These are phyloP conservation scores for Lordiphosa fenestrarum DNA, from an alignment of 2,888 invertebrate genomes.

Conservation along the genomic window DNA sequence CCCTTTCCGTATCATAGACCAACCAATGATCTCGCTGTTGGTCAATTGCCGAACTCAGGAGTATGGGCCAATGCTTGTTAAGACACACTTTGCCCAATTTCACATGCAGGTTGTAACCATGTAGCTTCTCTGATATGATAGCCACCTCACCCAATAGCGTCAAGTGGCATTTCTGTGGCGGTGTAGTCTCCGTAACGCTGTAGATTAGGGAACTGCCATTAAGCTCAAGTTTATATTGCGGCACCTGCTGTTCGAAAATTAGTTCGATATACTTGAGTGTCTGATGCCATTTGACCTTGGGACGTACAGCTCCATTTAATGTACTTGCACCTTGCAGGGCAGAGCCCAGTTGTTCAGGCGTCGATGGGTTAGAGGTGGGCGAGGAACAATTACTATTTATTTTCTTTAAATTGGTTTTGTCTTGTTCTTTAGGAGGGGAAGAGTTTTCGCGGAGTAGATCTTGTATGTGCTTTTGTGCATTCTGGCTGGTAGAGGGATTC, in stretches of 20 bases:
- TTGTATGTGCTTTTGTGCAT: constrained; percentile 5
- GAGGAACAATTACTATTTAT: not conserved
- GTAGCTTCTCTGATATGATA: constrained; percentile 35
- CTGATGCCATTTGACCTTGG: constrained; percentile 51
- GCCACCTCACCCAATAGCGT: constrained; percentile 42
- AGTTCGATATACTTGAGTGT: constrained; percentile 32
- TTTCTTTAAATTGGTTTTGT: not conserved
- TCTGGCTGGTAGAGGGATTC: not conserved
- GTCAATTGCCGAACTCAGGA: constrained; percentile 33
- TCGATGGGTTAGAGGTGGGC: too few species aligned
- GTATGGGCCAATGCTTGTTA: constrained; percentile 37
- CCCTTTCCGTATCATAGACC: constrained; percentile 34
- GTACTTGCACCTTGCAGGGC: constrained; percentile 12
- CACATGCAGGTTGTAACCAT: constrained; percentile 43
- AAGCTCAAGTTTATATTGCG: constrained; percentile 41
- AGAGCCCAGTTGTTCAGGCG: not conserved
- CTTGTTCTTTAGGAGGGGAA: not conserved
- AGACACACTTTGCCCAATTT: constrained; percentile 40
- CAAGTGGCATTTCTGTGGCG: constrained; percentile 44
- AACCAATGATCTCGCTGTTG: constrained; percentile 51
- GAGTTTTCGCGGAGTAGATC: not conserved
- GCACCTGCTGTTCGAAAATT: constrained; percentile 42
- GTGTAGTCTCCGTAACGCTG: constrained; percentile 17
- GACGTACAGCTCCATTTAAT: constrained; percentile 26
- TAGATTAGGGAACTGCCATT: constrained; percentile 34